A percentile compares a stretch with the other conserved stretches of the same genome.
Evolutionary conservation across 1,140 invertebrate genomes (phyloP).

Genomic region (Zaprionus camerounensis): DNA sequence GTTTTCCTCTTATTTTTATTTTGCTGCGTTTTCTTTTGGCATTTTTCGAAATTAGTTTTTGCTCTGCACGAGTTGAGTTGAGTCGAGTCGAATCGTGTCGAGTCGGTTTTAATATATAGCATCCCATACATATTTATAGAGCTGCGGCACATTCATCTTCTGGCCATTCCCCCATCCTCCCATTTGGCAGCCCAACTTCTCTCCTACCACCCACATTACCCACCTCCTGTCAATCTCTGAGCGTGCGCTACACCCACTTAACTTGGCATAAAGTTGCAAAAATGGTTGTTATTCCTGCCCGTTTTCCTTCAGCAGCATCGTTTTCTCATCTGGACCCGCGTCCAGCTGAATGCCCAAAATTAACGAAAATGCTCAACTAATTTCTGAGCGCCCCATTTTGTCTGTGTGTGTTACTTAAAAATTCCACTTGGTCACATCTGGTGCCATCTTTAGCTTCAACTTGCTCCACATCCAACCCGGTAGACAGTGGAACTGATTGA

Average conservation of each 20-base stretch:
- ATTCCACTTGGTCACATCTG: slow-evolving; percentile 70
- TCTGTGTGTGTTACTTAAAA: slow-evolving; percentile 48
- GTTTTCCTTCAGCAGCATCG: slow-evolving; percentile 47
- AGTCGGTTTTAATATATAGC: slow-evolving; percentile 84
- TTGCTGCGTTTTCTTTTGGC: slow-evolving; percentile 83
- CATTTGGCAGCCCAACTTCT: not conserved
- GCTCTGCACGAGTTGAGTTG: slow-evolving; percentile 65
- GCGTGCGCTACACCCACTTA: slow-evolving; percentile 69
- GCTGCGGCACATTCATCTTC: slow-evolving; percentile 83
- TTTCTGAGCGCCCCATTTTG: slow-evolving; percentile 42
- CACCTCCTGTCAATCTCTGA: slow-evolving; percentile 41
- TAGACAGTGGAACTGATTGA: slow-evolving; percentile 24
- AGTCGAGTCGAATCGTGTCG: slow-evolving; percentile 51
- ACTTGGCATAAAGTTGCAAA: slow-evolving; percentile 78
- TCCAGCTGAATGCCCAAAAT: slow-evolving; percentile 62
- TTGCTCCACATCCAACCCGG: slow-evolving; percentile 5
- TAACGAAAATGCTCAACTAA: slow-evolving; percentile 60
- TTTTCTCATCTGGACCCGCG: slow-evolving; percentile 46
- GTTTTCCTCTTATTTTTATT: slow-evolving; percentile 76
- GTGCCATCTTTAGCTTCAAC: slow-evolving; percentile 51
- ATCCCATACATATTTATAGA: slow-evolving; percentile 84
- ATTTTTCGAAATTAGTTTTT: slow-evolving; percentile 84
- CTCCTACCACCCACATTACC: not conserved
- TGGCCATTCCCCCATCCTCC: slow-evolving; percentile 24
- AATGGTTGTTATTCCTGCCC: slow-evolving; percentile 60